Base-by-base conservation (phyloP, 2,888 invertebrate genomes). In the Tolmerus cingulatus region DNA sequence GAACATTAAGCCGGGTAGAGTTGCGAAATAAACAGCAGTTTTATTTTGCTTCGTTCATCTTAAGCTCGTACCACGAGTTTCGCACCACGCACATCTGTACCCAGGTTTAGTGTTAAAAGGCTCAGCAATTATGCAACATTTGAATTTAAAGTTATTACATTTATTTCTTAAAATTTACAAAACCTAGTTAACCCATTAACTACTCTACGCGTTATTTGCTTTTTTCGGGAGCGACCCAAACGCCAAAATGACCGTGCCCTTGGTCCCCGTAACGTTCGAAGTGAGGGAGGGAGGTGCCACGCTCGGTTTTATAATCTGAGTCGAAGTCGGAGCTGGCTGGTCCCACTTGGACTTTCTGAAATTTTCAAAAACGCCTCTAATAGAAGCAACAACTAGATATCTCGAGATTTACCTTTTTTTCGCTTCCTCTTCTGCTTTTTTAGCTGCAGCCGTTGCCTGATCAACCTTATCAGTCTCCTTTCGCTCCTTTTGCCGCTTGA, bases 141-240 rank as follows among this genome's bases (percentile, higher is more conserved):
- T 46, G 40, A 40, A 12, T 40, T 40, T 40, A 46, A 14, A 46
- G 2, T 66, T 27, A 76, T 34, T 30, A 76, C 34, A 81, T 81
- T 81, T 81, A 81, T 81, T 81, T n/a, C 40, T n/a, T 37, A 37
- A 76, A 27, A 34, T 5, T 27, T 76, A 37, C 40, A 76, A 5
- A 30, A 1, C 34, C 16, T 40, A 76, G 19, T 37, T 40, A 16
- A 34, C 40, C 1, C 76, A 37, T n/a, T 51, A 55, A 4, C 14
- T 30, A 40, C n/a, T 40, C 43, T 74, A 84, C 9, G 66, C 37
- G 19, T 84, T 84, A 1, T 90, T 90, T 40, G 91, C 90, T 93
- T 97, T 97, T 91, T 97, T 98, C 9, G 97, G 96, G 89, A 98
- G 94, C 19, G 97, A 97, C 40, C 98, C 98, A 93, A 98, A 97